Evolutionary conservation across 2,113 vertebrate genomes (phyloP), one percentile per base, ranked within the genome.

Genomic region (Isurus oxyrinchus): DNA sequence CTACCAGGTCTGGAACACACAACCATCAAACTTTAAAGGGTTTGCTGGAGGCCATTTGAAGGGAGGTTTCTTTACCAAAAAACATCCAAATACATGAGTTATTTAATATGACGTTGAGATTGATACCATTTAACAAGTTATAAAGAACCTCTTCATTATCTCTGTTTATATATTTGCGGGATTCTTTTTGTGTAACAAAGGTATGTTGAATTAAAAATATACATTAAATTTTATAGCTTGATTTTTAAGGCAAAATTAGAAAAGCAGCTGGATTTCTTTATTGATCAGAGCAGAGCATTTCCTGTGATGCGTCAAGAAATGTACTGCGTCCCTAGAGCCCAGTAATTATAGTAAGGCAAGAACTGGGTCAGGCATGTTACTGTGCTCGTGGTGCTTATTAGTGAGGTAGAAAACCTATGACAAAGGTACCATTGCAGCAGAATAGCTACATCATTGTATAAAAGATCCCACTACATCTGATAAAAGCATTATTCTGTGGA

Each of bases 171-270:
- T 25, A 90, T 57, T 55, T 93, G 79, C 3, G 27, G 79, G 10
- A 84, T 84, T 84, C 79, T 13, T 84, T 84, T 84, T 0, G 5
- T n/a, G 25, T 61, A 93, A 61, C 49, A 57, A 61, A n/a, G 13
- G 3, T 61, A 63, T 94, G n/a, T 94, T 94, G 59, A 94, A 94
- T 94, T 94, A 35, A 94, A n/a, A 94, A 94, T n/a, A 94, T n/a
- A n/a, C 2, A 94, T 66, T 94, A 66, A 66, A 55, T 66, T 94
- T 16, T 66, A 63, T 94, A n/a, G 13, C 19, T 40, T 13, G 2
- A n/a, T 94, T 40, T 94, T 94, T 94, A 40, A 66, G 27, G 21
- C 16, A 94, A 94, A 93, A 63, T 93, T 93, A 53, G 90, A 93
- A 93, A n/a, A 93, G 16, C 90, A 93, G 55, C 59, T 93, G 90